Base-by-base conservation (phyloP, 1,140 invertebrate species). In the Lineus longissimus region DNA sequence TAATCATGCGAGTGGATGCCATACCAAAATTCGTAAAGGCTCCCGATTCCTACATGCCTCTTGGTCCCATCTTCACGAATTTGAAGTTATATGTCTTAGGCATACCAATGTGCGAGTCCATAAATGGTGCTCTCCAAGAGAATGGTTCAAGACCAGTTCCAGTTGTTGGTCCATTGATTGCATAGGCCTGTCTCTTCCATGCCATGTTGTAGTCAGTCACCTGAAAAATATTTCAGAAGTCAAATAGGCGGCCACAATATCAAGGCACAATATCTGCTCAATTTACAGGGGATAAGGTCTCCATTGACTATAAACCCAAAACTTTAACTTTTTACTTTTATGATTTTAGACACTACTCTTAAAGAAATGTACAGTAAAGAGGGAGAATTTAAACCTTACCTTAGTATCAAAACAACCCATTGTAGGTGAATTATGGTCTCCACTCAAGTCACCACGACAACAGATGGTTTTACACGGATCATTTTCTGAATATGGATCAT, bases 151-250 rank as follows among this genome's bases (percentile, higher is more conserved):
- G 69, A 41, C 62, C 64, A 41, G 58, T 66, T 17, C 74, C 72
- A 7, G 62, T 45, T 9, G 78, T 79, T n/a, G 78, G 78, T 11
- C 78, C 78, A 70, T 73, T 80, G 27, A 80, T 73, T 22, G 74
- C 71, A 22, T 74, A 72, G 23, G 76, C 73, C 43, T 66, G 40
- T 27, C 72, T 66, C n/a, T 70, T 67, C 47, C 62, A 27, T 9
- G 78, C 78, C 76, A 78, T 78, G 11, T 62, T 55, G 51, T 66
- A 75, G 62, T 77, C 74, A 19, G 76, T 57, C 0, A 78, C 76
- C 78, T 80, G 33, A 36, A 36, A 36, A 36, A 36, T 7, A 36
- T 4, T 36, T 15, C 33, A 36, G 6, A 15, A 36, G 33, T 36
- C 33, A 36, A 36, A 36, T 36, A 7, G 33, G 33, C 15, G 4